Evolutionary conservation across 2,888 invertebrate genomes (phyloP), one percentile per base, ranked within the genome.

Genomic region (Apoderus coryli): DNA sequence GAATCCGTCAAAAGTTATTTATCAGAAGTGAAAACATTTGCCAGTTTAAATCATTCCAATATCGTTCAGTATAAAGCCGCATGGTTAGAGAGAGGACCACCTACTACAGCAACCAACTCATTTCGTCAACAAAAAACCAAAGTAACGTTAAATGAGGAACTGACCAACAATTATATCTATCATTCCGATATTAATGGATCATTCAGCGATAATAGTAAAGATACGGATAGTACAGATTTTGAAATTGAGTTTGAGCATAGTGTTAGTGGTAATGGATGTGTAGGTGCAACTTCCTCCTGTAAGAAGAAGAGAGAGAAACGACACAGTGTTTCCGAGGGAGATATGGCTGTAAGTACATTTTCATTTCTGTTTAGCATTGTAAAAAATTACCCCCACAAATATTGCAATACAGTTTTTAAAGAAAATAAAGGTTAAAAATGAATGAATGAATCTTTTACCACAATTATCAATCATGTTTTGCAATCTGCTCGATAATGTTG

Each of bases 31-130:
- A 79, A 80, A 57, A 78, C 79, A 2, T 67, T 84, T 41, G 82
- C 85, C 0, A 72, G 71, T 46, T 58, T 84, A 14, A 76, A 78
- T 48, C 84, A 84, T 58, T 67, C 72, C 0, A 81, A 84, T 50
- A 77, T 85, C 38, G 80, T 85, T 4, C 72, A 78, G 12, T 85
- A 84, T 47, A 82, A 84, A 60, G 76, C 76, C 1, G 82, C 84
- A 1, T 85, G 85, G 85, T 56, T 84, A 15, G 84, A 84, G 54
- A 61, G 71, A 37, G 64, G 66, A 38, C 61, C 61, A 0, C 60
- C 52, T 10, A 44, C 58, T 2, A 36, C 31, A 12, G 60, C 59
- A 31, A n/a, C n/a, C n/a, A n/a, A n/a, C n/a, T n/a, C n/a, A n/a
- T n/a, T n/a, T n/a, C 60, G 59, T 46, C 60, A 57, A 38, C 47